Conservation (phyloP, 2,888 invertebrate species). For the Chaetogeoica ovagalla region DNA sequence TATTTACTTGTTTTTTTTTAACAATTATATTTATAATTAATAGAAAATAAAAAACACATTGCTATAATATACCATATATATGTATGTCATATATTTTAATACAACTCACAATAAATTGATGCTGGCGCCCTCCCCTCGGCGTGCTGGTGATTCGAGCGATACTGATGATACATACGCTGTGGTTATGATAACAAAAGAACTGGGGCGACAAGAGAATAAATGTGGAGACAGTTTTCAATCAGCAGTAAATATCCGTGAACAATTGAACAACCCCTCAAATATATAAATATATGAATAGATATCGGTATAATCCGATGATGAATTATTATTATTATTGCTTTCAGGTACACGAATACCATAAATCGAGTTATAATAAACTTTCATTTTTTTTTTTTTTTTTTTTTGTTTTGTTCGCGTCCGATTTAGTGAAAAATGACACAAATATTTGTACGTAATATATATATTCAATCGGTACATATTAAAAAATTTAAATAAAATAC, state of each 20-base stretch:
- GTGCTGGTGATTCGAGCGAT: slow-evolving; percentile 33
- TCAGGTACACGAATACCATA: slow-evolving; percentile 40
- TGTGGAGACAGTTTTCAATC: slow-evolving; percentile 49
- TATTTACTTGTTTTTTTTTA: too few species aligned
- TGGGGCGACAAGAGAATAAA: slow-evolving; percentile 13
- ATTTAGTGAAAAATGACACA: neutral
- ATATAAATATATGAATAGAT: slow-evolving; percentile 22
- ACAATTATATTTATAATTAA: too few species aligned
- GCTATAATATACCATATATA: neutral
- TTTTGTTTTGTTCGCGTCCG: neutral
- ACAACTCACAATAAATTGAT: slow-evolving; percentile 18
- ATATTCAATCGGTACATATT: slow-evolving; percentile 10
- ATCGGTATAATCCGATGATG: slow-evolving; percentile 41
- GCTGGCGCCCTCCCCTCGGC: neutral
- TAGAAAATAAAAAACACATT: neutral
- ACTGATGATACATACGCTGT: neutral
- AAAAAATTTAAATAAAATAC: neutral
- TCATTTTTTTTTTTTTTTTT: slow-evolving; percentile 14
- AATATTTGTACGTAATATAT: neutral
- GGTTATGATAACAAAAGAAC: slow-evolving; percentile 28
- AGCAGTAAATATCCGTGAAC: slow-evolving; percentile 52
- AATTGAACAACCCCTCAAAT: slow-evolving; percentile 32
- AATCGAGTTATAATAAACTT: slow-evolving; percentile 18
- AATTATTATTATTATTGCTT: slow-evolving; percentile 45
- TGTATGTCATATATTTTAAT: slow-evolving; percentile 7